Conservation (phyloP, 2,113 vertebrate genomes). For the Caranx melampygus region DNA sequence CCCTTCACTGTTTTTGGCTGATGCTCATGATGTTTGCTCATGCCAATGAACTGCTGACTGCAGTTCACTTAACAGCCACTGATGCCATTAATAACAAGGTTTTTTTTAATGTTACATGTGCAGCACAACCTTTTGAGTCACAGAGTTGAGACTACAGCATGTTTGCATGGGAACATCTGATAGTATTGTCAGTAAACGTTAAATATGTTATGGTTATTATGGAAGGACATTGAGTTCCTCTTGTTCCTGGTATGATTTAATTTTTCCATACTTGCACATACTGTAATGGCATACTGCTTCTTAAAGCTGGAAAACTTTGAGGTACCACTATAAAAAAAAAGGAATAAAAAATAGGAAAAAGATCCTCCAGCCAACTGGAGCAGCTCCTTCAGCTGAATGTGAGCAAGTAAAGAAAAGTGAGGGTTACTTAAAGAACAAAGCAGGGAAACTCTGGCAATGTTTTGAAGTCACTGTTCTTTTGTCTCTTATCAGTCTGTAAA, state of each 20-base stretch:
- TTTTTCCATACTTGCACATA: not conserved
- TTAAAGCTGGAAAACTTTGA: slow-evolving; percentile 24
- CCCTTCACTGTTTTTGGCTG: too few relatives aligned
- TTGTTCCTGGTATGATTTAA: slow-evolving; percentile 11
- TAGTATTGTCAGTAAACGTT: slow-evolving; percentile 4
- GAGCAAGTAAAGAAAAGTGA: slow-evolving; percentile 58
- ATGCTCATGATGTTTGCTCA: too few relatives aligned
- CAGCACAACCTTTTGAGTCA: not conserved
- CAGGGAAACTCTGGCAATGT: slow-evolving; percentile 61
- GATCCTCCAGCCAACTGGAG: not conserved
- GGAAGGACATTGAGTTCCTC: slow-evolving; percentile 24
- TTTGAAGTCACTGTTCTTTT: slow-evolving; percentile 79
- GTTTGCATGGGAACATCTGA: slow-evolving; percentile 22
- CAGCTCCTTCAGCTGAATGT: slow-evolving; percentile 26
- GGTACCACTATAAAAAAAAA: slow-evolving; percentile 34
- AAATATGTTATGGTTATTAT: slow-evolving; percentile 14
- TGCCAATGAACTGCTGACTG: too few relatives aligned
- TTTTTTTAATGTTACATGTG: too few relatives aligned
- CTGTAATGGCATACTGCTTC: slow-evolving; percentile 13
- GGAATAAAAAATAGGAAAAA: slow-evolving; percentile 38
- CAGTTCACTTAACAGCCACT: too few relatives aligned
- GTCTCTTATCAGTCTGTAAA: slow-evolving; percentile 79
- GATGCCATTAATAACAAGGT: too few relatives aligned
- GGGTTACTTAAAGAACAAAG: slow-evolving; percentile 61
- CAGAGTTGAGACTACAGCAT: not conserved